Base-by-base conservation (phyloP, 2,888 invertebrate genomes). In the Troglohyphantes excavatus region DNA sequence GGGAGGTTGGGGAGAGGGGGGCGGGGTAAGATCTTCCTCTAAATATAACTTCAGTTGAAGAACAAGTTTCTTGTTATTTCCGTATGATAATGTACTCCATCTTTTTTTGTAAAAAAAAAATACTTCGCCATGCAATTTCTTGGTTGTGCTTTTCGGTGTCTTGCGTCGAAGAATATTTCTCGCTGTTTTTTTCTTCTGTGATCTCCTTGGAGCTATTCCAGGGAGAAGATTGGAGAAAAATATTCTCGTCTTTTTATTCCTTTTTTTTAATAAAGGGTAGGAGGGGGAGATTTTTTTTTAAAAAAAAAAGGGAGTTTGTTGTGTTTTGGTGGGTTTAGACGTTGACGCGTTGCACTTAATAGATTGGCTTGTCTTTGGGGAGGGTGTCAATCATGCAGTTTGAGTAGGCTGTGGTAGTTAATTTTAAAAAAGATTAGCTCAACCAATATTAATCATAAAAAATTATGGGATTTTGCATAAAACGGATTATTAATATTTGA, bases 11-110 rank as follows among this genome's bases (percentile, higher is more conserved):
- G n/a, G n/a, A 39, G 7, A 39, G 39, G 39, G 39, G 39, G 3
- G 3, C 9, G 39, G 53, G 53, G n/a, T n/a, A 53, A 53, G 53
- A 23, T 61, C 75, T 85, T 33, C 43, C 27, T 65, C 83, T 84
- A 84, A 84, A 84, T 84, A 84, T 84, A 84, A 84, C 83, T 73
- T 19, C 6, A 23, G 19, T n/a, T 59, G 59, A n/a, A 39, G 70
- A 82, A 73, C 73, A 84, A 73, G 75, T 76, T 76, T 76, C 76
- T 85, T 59, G 85, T 76, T 76, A 68, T 75, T 76, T 76, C 46
- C 26, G 59, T 85, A 75, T 85, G 76, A 85, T 85, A 76, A 85
- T 85, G 75, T 21, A n/a, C 33, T 59, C 23, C 61, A 59, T 27
- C 65, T 61, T 68, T 70, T 53, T 81, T 70, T 68, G 26, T n/a